Conservation (phyloP, 2,113 vertebrate genomes). For the Capreolus pygargus region DNA sequence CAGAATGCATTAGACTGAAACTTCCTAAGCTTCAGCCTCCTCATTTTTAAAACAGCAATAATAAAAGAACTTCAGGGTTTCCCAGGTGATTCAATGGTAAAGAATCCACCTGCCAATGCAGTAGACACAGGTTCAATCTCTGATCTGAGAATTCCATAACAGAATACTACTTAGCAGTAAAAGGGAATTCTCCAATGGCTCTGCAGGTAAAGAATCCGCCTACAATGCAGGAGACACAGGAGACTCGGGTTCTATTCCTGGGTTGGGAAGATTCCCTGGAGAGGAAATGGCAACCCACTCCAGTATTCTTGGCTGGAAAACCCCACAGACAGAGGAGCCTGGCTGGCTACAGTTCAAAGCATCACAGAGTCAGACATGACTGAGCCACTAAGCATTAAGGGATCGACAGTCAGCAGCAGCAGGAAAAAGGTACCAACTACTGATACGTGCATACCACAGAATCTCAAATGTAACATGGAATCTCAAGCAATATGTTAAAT, state of each 20-base stretch:
- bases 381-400: background rate
- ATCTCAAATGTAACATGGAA: background rate
- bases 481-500: background rate
- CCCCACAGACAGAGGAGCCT: background rate
- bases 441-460: background rate
- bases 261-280: background rate
- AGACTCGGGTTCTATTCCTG: background rate
- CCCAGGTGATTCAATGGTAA: background rate
- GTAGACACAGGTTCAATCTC: background rate
- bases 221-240: background rate
- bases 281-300: background rate
- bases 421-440: background rate
- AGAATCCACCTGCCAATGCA: background rate
- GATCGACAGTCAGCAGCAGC: background rate
- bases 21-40: background rate
- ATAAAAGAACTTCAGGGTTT: background rate
- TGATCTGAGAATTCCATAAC: background rate
- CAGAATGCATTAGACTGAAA: background rate
- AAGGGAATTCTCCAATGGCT: background rate
- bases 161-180: background rate
- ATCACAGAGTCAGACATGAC: background rate
- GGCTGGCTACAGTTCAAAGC: background rate
- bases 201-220: background rate
- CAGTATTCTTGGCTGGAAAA: background rate
- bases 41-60: background rate